Percentiles rank a stretch among this genome's conserved stretches.
Conservation (phyloP, 2,113 vertebrate genomes). For the Tichodroma muraria region DNA sequence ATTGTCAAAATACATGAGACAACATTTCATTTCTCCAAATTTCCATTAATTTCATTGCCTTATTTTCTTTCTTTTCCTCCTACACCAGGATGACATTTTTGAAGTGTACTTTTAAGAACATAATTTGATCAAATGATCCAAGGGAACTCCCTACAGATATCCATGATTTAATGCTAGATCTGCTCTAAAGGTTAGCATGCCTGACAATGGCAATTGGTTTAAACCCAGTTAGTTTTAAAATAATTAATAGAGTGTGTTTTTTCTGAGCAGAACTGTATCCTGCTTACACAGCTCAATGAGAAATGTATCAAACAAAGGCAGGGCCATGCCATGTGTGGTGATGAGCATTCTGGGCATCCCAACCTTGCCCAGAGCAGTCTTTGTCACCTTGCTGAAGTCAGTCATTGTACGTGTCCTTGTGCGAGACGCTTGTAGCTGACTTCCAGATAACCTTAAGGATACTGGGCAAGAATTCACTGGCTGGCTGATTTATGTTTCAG, state of each 20-base stretch:
- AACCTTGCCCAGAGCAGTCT: rapidly evolving
- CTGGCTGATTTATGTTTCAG: background rate
- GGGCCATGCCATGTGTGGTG: background rate
- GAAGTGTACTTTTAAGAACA: constrained; percentile 55
- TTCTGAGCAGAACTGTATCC: background rate
- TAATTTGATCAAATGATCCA: constrained; percentile 61
- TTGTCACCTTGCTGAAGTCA: background rate
- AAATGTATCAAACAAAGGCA: background rate
- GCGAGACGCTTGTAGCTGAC: background rate
- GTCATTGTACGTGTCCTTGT: rapidly evolving
- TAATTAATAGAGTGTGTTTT: background rate
- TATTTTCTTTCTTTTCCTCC: constrained; percentile 61
- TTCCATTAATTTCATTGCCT: constrained; percentile 64
- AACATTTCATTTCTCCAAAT: constrained; percentile 61
- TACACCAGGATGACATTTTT: constrained; percentile 61
- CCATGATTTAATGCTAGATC: constrained; percentile 21
- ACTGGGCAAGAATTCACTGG: background rate
- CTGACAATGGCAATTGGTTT: background rate
- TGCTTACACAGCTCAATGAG: background rate
- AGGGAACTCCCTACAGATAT: constrained; percentile 40
- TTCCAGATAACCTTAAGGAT: background rate
- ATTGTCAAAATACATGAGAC: constrained; percentile 63
- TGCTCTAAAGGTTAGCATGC: constrained; percentile 13
- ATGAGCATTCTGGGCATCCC: background rate
- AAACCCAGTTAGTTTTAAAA: constrained; percentile 3